Evolutionary conservation across 2,113 vertebrate species (phyloP).

Genomic region (Esox niger): DNA sequence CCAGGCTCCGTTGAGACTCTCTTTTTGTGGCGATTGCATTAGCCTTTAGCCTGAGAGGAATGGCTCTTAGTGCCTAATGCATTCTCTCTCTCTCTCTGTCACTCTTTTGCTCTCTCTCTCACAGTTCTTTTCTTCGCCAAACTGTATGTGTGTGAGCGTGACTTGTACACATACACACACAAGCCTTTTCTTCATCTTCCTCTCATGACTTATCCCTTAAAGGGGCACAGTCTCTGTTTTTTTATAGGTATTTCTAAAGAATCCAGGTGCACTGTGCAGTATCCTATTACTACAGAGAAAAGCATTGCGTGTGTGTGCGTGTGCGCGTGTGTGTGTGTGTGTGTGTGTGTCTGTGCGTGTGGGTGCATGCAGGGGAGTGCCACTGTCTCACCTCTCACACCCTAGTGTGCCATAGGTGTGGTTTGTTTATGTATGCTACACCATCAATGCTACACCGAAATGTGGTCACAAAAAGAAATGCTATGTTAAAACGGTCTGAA

Average conservation of each 20-base stretch:
- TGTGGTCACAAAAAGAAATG: no score
- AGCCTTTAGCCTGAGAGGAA: constrained; percentile 68
- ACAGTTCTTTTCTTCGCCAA: constrained; percentile 27
- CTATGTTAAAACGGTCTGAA: no score
- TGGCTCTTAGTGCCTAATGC: constrained; percentile 73
- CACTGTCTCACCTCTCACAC: constrained; percentile 23
- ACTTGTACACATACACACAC: constrained; percentile 60
- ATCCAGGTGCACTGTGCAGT: constrained; percentile 47
- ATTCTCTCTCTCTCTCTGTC: constrained; percentile 51
- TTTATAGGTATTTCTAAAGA: constrained; percentile 32
- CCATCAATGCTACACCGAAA: no score
- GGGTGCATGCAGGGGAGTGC: no score
- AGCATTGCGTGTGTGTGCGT: constrained; percentile 50
- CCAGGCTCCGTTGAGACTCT: constrained; percentile 68
- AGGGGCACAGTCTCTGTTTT: constrained; percentile 55
- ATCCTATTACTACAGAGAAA: constrained; percentile 48
- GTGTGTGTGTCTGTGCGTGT: constrained; percentile 48
- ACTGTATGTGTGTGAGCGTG: constrained; percentile 56
- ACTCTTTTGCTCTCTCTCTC: constrained; percentile 12
- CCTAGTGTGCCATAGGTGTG: not conserved
- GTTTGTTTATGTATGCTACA: no score
- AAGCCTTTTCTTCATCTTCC: constrained; percentile 48
- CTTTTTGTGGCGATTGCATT: constrained; percentile 76
- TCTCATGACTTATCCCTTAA: constrained; percentile 65
- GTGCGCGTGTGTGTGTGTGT: constrained; percentile 26